Evolutionary conservation across 2,113 vertebrate species (phyloP), one percentile per base, ranked within the genome.

Genomic region (Pogona vitticeps): DNA sequence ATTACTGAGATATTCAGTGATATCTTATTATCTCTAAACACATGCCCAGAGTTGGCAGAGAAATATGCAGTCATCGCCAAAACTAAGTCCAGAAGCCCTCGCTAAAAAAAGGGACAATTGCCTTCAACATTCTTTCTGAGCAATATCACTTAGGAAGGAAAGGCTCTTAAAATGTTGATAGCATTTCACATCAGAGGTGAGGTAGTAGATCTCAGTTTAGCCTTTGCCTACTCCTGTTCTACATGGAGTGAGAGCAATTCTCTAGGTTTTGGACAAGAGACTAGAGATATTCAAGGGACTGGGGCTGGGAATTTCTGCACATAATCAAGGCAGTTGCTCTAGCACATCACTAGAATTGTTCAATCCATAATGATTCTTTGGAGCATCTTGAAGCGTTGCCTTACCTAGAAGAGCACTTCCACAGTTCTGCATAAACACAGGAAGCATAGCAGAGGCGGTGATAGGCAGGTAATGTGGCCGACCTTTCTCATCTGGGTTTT

Each of bases 401-500:
- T 17, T 26, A 67, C 17, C 28, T 18, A 20, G 46, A 56, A 23
- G 14, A 56, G 67, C 33, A 28, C 31, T 79, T 79, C 65, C 76
- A 42, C 33, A 38, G 42, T 86, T 61, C 28, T 86, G 26, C 36
- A 59, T 86, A 72, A 80, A 80, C 28, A 61, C 38, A 56, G 46
- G 71, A 31, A 72, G 65, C 71, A 67, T 28, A 42, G 71, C 68
- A 76, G 79, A 82, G 40, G 58, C 21, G 12, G 46, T 56, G 78
- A 63, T 31, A 36, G 78, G 70, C 85, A 75, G 38, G 15, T 42
- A 42, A 4, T 13, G 63, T 52, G 15, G 79, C 52, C 67, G 75
- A 31, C 31, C 31, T 75, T 87, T 59, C 77, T 67, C 70, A 13
- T 81, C 6, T 40, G 72, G 21, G 85, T 61, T 86, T 82, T 76